These are phyloP conservation scores for Sebastes vulpes DNA, from an alignment of 2,797 vertebrate species.

Conservation along the genomic window DNA sequence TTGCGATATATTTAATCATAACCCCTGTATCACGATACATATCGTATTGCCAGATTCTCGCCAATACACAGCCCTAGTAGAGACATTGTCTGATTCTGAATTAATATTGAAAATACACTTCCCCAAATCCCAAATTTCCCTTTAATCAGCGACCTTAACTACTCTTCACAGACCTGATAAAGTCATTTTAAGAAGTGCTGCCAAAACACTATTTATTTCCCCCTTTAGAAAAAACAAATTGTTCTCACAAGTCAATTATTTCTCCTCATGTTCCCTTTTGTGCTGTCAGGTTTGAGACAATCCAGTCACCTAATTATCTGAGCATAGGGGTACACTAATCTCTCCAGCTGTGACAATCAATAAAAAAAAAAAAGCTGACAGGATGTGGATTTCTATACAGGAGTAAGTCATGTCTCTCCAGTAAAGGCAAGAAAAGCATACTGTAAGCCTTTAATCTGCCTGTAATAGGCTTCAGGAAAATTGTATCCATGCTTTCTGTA, in stretches of 20 bases:
- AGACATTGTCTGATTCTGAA: neutral
- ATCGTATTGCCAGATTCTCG: neutral
- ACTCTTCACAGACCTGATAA: neutral
- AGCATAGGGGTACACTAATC: conserved; percentile 32
- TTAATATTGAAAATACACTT: neutral
- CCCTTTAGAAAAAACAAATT: neutral
- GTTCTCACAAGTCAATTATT: neutral
- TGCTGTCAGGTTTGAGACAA: conserved; percentile 12
- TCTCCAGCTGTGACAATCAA: conserved; percentile 32
- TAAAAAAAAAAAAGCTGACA: conserved; percentile 39
- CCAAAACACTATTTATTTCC: neutral
- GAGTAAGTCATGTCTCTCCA: conserved; percentile 38
- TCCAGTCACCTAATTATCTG: conserved; percentile 19
- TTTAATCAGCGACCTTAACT: neutral
- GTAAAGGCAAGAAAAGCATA: conserved; percentile 49
- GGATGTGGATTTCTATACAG: conserved; percentile 42
- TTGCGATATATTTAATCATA: neutral
- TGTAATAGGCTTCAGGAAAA: conserved; percentile 53
- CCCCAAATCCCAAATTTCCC: neutral
- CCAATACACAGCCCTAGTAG: neutral
- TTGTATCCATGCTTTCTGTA: conserved; percentile 35
- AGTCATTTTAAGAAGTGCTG: neutral
- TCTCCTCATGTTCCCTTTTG: neutral
- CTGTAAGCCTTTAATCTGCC: conserved; percentile 71
- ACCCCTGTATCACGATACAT: neutral